Base-by-base conservation (phyloP, 1,140 invertebrate genomes). In the Octopus sinensis region DNA sequence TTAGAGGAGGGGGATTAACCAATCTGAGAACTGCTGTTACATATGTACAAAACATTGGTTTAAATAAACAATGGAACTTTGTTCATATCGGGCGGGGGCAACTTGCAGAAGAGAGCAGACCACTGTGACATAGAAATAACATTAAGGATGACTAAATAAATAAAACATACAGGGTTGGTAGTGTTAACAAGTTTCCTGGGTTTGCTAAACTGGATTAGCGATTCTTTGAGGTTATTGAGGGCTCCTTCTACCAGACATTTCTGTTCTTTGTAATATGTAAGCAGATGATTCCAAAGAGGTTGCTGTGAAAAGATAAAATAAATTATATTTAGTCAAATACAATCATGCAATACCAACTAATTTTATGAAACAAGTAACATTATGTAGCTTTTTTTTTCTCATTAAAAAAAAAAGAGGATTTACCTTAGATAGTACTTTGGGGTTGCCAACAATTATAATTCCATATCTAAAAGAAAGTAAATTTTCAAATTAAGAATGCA, bases 371-470 rank as follows among this genome's bases (percentile, higher is more conserved):
- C 30, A 0, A 43, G 30, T 43, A 2, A 43, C 3, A 43, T 43
- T 43, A 43, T 43, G 30, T 43, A 43, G 0, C 30, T 43, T 43
- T 43, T 23, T 43, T 43, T 43, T 43, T 43, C 30, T 43, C 30
- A 43, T n/a, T 13, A 76, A 76, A 13, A 76, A 13, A 9, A 76
- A 76, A 30, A 10, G 23, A n/a, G 23, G 23, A 17, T 86, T 88
- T 89, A 93, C 92, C 90, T 98, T 99, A 0, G 97, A 97, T 0
- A 99, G 92, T 9, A 99, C 97, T 91, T 99, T 99, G 0, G 98
- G 98, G 91, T 99, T 99, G 76, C 98, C 98, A 79, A 99, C 96
- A 84, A 99, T 97, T 76, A 99, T 99, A 51, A 99, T 95, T 17
- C 98, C 98, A 91, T 88, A 91, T 79, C 89, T 91, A 82, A 52